Evolutionary conservation across 2,888 invertebrate genomes (phyloP).

Genomic region (Sarcophaga rosellei): DNA sequence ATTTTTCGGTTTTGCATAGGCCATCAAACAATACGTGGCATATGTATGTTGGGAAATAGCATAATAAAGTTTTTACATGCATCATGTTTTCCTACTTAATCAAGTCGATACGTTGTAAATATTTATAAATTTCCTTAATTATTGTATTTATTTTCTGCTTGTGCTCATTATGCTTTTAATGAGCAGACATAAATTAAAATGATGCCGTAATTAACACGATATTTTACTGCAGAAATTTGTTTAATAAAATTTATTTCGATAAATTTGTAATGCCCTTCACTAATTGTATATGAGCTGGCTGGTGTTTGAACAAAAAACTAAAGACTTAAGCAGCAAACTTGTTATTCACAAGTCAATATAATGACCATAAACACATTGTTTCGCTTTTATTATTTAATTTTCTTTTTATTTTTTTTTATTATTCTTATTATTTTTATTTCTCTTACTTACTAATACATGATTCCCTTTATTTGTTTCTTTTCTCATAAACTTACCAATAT

Average conservation of each 20-base stretch:
- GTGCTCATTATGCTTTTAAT: too few species aligned
- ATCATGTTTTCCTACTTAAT: too few species aligned
- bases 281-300: too few species aligned
- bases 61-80: too few species aligned
- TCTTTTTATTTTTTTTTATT: too few species aligned
- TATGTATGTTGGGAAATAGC: too few species aligned
- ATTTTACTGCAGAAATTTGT: not conserved
- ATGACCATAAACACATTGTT: not conserved
- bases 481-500: not conserved
- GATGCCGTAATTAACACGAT: not conserved
- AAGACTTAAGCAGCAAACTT: conserved; percentile 13
- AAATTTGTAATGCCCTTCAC: too few species aligned
- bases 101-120: too few species aligned
- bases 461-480: not conserved
- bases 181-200: not conserved
- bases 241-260: not conserved
- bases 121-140: too few species aligned
- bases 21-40: too few species aligned
- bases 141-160: too few species aligned
- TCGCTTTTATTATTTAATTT: not conserved
- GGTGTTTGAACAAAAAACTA: not conserved
- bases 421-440: not conserved
- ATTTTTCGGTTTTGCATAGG: too few species aligned
- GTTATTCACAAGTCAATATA: not conserved
- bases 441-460: not conserved